Conservation (phyloP, 2,113 vertebrate species). For the Bufo bufo region DNA sequence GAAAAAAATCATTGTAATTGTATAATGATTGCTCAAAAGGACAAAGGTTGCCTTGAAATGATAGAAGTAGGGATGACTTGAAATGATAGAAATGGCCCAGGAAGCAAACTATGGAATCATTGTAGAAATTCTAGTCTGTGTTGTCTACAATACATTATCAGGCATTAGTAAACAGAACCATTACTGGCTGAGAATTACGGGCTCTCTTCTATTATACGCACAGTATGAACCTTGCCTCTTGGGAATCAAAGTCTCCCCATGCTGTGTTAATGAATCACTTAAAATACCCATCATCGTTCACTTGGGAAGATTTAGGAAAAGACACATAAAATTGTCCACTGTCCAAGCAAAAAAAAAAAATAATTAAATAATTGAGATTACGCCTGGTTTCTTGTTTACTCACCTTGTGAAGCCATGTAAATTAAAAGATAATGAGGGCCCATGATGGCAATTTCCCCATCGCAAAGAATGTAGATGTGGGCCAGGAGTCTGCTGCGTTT, state of each 20-base stretch:
- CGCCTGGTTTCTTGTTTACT: constrained; percentile 4
- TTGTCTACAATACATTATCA: constrained; percentile 18
- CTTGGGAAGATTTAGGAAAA: constrained; percentile 29
- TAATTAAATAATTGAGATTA: not conserved
- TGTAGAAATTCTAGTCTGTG: not conserved
- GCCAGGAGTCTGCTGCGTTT: not conserved
- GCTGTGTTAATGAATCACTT: constrained; percentile 31
- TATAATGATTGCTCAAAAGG: no score
- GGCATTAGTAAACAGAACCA: constrained; percentile 27
- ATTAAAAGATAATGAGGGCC: constrained; percentile 42
- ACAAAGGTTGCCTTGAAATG: not conserved
- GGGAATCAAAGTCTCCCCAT: not conserved
- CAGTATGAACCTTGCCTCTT: constrained; percentile 25
- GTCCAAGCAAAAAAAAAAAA: not conserved
- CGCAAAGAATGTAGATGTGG: constrained; percentile 11
- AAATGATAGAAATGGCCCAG: not conserved
- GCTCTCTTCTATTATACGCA: constrained; percentile 14
- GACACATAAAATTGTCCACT: constrained; percentile 10
- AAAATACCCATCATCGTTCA: constrained; percentile 8
- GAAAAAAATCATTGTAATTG: no score
- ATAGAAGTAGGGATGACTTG: not conserved
- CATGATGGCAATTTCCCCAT: constrained; percentile 28
- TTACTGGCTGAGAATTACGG: constrained; percentile 30
- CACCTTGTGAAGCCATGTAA: constrained; percentile 12
- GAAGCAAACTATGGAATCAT: not conserved